Base-by-base conservation (phyloP, 2,888 invertebrate genomes). In the Megalurothrips usitatus region DNA sequence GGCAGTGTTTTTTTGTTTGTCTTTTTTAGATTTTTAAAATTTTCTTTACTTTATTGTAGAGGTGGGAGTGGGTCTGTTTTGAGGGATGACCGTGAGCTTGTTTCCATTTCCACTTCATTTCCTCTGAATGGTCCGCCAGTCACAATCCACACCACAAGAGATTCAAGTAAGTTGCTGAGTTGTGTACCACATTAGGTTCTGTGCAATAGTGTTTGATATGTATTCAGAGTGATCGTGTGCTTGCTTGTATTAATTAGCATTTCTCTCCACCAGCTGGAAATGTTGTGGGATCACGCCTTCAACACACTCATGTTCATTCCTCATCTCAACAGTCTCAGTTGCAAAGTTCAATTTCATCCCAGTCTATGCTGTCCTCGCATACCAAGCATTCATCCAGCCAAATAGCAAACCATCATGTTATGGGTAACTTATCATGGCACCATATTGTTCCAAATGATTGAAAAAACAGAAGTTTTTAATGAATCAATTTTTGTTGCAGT, bases 61-160 rank as follows among this genome's bases (percentile, higher is more conserved):
- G 68, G 68, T 75, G 85, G 85, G n/a, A 85, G 85, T 81, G 82
- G 84, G 79, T 84, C 85, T 28, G 84, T 84, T 11, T 83, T 85
- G 34, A 84, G 84, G 81, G 85, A 85, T 80, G 85, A 85, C 80
- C 83, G 83, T 43, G 84, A 85, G 78, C 78, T 83, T 28, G 81
- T 83, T 23, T 83, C 84, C 19, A 82, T 84, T 23, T 82, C 84
- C 9, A 82, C 84, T 23, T 80, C 49, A 17, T 75, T 75, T 26
- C 68, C 68, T 26, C 68, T 75, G 9, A 75, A 75, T 75, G 68
- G 68, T 49, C 82, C 83, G 23, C 80, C 82, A 26, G 79, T 82
- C 9, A 79, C 82, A 14, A 82, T 82, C 17, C 79, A 83, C 43
- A 78, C 80, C 19, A 82, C 79, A n/a, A 81, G 82, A 79, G 83